Evolutionary conservation across 2,888 invertebrate species (phyloP), one percentile per base, ranked within the genome.

Genomic region (Idaea straminata): DNA sequence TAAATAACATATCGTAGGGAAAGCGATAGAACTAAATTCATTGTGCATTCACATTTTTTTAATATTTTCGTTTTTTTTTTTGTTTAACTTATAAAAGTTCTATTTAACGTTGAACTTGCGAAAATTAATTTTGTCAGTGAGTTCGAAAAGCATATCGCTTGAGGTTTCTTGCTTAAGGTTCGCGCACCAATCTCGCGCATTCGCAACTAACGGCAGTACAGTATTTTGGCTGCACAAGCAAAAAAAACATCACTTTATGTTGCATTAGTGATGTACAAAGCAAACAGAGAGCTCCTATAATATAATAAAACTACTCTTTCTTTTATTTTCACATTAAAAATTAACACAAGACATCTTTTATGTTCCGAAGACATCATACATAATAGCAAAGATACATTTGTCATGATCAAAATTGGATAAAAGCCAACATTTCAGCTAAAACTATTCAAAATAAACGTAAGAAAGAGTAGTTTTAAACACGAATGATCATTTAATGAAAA

Each of bases 41-140:
- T 92, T 92, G 91, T 92, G 92, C 92, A 88, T 91, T 84, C 87
- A 86, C 85, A 78, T 86, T 88, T 91, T 92, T 91, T 88, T 90
- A 83, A 86, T 79, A 84, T 87, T 91, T 88, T 80, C 77, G 73
- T 75, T 79, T 77, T 87, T 88, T 87, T 85, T 79, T 83, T 87
- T 86, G 87, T 84, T 85, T 80, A 70, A 67, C 62, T 82, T 83
- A 25, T 25, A 78, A 85, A 85, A 80, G 74, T 64, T 74, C 64
- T 72, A 66, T 68, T 83, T 81, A 81, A 85, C 83, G 74, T 83
- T 80, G 84, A 85, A 85, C 80, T 87, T 87, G 69, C 86, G 85
- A 74, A 83, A 83, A 74, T 84, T 83, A 64, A 82, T 71, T 75
- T 82, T 78, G 80, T 84, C 85, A 75, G 80, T 75, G 72, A 87